phyloP scores from a whole-genome alignment of 2,888 invertebrate genomes.

The Phyllotreta cruciferae region DNA sequence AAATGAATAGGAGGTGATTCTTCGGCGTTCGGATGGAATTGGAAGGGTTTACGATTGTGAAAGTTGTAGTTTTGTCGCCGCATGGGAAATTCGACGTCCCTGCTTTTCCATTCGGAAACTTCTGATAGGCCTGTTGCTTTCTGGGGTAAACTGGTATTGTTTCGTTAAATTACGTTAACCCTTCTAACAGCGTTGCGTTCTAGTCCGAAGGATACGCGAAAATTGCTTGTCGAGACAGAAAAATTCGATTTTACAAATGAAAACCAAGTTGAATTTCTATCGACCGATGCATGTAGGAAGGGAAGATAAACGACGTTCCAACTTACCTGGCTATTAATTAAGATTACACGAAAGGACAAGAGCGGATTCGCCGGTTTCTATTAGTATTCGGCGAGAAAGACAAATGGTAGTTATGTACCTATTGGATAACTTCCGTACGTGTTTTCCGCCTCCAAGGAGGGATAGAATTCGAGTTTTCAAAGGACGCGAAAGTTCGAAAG shows the following conservation, averaged over 20 bases:
- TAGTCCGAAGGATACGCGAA: too few relatives aligned
- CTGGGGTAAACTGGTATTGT: slow-evolving; percentile 36
- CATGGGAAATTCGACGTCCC: slow-evolving; percentile 39
- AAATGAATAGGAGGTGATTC: slow-evolving; percentile 41
- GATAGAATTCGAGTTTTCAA: slow-evolving; percentile 18
- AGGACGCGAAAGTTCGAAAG: too few relatives aligned
- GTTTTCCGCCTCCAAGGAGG: slow-evolving; percentile 15
- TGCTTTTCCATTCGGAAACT: slow-evolving; percentile 34
- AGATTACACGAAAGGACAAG: slow-evolving; percentile 26
- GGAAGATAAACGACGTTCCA: slow-evolving; percentile 13
- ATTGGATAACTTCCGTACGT: slow-evolving; percentile 25
- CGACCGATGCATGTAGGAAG: not conserved
- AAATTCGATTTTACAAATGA: too few relatives aligned
- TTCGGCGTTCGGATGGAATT: slow-evolving; percentile 38
- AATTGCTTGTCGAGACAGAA: too few relatives aligned
- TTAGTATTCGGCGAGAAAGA: slow-evolving; percentile 26
- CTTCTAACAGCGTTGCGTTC: not conserved
- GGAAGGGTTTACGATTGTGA: slow-evolving; percentile 41
- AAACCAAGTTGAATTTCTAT: too few relatives aligned
- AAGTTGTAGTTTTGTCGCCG: slow-evolving; percentile 37
- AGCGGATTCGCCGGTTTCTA: slow-evolving; percentile 19
- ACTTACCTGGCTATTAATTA: slow-evolving; percentile 31
- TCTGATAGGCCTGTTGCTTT: slow-evolving; percentile 43
- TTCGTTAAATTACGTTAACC: slow-evolving; percentile 18
- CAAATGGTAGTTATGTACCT: slow-evolving; percentile 26